Conservation (phyloP, 2,113 vertebrate genomes). For the Fregetta grallaria region DNA sequence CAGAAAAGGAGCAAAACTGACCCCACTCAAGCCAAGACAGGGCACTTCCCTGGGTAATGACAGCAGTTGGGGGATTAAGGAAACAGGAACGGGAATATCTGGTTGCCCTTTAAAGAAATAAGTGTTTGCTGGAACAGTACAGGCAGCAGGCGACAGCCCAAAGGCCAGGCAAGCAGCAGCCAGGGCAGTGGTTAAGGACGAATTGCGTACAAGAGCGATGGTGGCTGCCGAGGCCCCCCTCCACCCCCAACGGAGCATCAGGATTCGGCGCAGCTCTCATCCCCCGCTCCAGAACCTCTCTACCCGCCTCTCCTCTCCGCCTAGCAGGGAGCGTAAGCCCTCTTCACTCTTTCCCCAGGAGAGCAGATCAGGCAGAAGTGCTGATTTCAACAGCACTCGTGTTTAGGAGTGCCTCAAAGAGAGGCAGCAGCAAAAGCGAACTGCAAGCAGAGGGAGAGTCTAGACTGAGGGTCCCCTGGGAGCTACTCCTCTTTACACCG, state of each 20-base stretch:
- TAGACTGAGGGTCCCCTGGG: too few relatives aligned
- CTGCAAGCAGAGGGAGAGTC: too few relatives aligned
- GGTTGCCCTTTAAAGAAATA: background rate
- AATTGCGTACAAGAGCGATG: accelerated
- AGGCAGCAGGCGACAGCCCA: background rate
- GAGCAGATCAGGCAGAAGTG: too few relatives aligned
- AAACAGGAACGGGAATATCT: background rate
- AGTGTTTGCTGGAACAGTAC: too few relatives aligned
- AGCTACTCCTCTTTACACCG: too few relatives aligned
- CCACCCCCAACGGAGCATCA: background rate
- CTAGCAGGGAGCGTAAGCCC: background rate
- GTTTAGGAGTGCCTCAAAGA: background rate
- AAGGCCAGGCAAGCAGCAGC: background rate
- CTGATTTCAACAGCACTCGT: background rate
- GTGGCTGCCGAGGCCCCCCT: background rate
- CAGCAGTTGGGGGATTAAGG: background rate
- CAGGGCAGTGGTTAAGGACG: background rate
- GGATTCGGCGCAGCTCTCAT: background rate
- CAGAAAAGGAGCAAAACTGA: background rate
- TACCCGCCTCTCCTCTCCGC: background rate
- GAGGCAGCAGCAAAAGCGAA: background rate
- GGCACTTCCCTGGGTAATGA: background rate
- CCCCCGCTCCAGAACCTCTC: background rate
- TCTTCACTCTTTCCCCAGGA: background rate
- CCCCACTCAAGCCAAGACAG: background rate